Evolutionary conservation across 2,797 vertebrate species (phyloP), one percentile per base, ranked within the genome.

Genomic region (Macroramphosus scolopax): DNA sequence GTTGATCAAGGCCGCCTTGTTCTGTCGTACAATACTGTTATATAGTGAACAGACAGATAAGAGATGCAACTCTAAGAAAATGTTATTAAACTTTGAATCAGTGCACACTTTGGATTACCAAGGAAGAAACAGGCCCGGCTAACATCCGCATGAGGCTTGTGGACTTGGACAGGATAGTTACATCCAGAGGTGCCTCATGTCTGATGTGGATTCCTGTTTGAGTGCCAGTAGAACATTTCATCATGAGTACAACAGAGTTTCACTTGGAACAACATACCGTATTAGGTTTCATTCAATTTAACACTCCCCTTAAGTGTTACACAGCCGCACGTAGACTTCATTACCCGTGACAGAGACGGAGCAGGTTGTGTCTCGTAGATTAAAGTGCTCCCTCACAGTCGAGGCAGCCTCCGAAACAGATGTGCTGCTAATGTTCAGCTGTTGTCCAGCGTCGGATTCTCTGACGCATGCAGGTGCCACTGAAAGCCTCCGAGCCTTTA

Each of bases 391-490:
- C 31, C 51, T 47, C 5, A 13, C 17, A 8, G 36, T 24, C 16
- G 36, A 53, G 31, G 28, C n/a, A 17, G 15, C 18, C n/a, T 52
- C 41, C 12, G 47, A 63, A 39, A 51, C 48, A 41, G 52, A 65
- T 50, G 45, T 6, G 24, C 26, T 46, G 35, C 33, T 43, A 36
- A 66, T 2, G 32, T 41, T 51, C 28, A 38, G 31, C 45, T 30
- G 40, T 41, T 64, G 51, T 61, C 65, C 39, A 61, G 70, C 41
- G 55, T 48, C 47, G 18, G 20, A 58, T 48, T 8, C 16, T 37
- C 5, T 44, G 38, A 51, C 35, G 42, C 1, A 3, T 32, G 22
- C 8, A 8, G 10, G 28, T 45, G 31, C 41, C 22, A 36, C 59
- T 11, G 41, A 65, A 62, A 45, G 33, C 47, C 31, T 57, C 17